A percentile compares a stretch with the other conserved stretches of the same genome.
These are phyloP conservation scores for Cerastis rubricosa DNA, from an alignment of 2,888 invertebrate genomes.

Conservation along the genomic window DNA sequence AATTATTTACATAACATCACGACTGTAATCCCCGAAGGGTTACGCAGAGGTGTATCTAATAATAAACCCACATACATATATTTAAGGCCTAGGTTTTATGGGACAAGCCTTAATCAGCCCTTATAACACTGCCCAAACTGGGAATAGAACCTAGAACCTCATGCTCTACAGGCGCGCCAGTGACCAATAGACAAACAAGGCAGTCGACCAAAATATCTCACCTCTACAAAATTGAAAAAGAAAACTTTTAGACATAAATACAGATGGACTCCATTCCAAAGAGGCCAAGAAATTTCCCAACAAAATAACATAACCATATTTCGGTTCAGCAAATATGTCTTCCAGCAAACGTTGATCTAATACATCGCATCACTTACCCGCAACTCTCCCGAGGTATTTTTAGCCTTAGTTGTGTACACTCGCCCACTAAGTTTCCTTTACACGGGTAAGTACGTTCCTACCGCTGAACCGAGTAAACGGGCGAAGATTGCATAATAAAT, in stretches of 20 bases:
- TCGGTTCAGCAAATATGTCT: slow-evolving; percentile 25
- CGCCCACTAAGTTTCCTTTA: slow-evolving; percentile 40
- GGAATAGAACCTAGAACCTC: not conserved
- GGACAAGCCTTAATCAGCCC: not conserved
- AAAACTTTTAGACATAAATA: not conserved
- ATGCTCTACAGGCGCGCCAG: not conserved
- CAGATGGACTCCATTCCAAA: not conserved
- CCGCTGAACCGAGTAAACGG: slow-evolving; percentile 48
- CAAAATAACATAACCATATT: slow-evolving; percentile 16
- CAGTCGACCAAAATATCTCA: not conserved
- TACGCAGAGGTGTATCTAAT: too few species aligned
- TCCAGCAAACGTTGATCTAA: slow-evolving; percentile 44
- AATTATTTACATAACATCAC: too few species aligned
- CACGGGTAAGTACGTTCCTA: slow-evolving; percentile 43
- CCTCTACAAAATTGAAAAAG: not conserved
- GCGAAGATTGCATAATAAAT: slow-evolving; percentile 60
- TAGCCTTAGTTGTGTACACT: slow-evolving; percentile 34
- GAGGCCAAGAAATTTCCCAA: not conserved
- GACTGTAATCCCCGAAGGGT: too few species aligned
- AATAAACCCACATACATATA: too few species aligned
- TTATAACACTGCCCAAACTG: not conserved
- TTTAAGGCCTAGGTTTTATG: too few species aligned
- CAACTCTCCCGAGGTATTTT: slow-evolving; percentile 45
- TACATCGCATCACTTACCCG: slow-evolving; percentile 51
- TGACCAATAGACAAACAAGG: not conserved